Base-by-base conservation (phyloP, 2,113 vertebrate species). In the Thunnus maccoyii region DNA sequence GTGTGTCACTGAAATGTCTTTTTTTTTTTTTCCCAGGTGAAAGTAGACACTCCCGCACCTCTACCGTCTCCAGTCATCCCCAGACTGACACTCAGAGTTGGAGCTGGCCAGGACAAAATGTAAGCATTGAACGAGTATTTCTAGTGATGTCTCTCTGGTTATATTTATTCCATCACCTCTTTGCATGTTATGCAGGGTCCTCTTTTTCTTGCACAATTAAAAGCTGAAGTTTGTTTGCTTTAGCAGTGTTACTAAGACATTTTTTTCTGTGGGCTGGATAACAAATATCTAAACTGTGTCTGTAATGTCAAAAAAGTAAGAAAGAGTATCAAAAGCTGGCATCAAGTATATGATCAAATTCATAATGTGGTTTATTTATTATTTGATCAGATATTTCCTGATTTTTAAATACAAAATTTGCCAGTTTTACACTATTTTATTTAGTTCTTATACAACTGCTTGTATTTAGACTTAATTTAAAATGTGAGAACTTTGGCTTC, bases 101-200 rank as follows among this genome's bases (percentile, higher is more conserved):
- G 98, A 27, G 97, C 97, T 61, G 98, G 98, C 65, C 98, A 99
- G 91, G 98, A 99, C 96, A 99, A 99, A 89, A 99, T 99, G 98
- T 99, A 92, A 98, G 97, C 95, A 86, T 11, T 16, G 4, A 68
- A 25, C n/a, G 2, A 46, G 5, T 36, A 25, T 71, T 78, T 61
- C 3, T 12, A 4, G 13, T n/a, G 8, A 15, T 2, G 12, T 18
- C 25, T 32, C 7, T 41, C 18, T 25, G 4, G 3, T 13, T 4
- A 36, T 20, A 51, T 32, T 81, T 60, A 10, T 46, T 16, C 44
- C 18, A 44, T 72, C 30, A 25, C 1, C 48, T 56, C n/a, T 27
- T 62, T 25, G 20, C 46, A 36, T 15, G 9, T 48, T 36, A 22
- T 1, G 1, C 1, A 14, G 30, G 5, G 30, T 27, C 52, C 17